Base-by-base conservation (phyloP, 2,797 vertebrate species). In the Otolemur crassicaudatus region DNA sequence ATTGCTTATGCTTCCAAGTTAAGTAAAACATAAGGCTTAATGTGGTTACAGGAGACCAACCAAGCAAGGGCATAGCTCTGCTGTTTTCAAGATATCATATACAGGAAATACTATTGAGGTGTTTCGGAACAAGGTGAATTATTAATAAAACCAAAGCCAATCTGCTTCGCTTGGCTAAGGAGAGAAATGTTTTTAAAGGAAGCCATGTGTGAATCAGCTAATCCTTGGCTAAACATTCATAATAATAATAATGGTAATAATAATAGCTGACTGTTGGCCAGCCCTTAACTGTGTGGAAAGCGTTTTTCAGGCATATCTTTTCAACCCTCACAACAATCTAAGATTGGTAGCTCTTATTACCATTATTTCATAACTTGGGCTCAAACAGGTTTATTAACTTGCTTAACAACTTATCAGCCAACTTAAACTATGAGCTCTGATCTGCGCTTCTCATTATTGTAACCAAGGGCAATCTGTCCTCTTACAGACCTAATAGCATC, bases 161-260 rank as follows among this genome's bases (percentile, higher is more conserved):
- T 88, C 83, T 53, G 43, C 76, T 90, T 92, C 88, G 67, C 34
- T 72, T 96, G 69, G 60, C 40, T 94, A 77, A 25, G 25, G 40
- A 82, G 65, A 96, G 53, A 87, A 95, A 61, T 87, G 37, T 97
- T 97, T 97, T 95, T 75, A 94, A 92, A 87, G 34, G 79, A 77
- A 53, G 87, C 31, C 40, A 46, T 37, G 75, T 77, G 37, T 97
- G 90, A 96, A 87, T 89, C 94, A 94, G 43, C 94, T 96, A 89
- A 92, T 61, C 75, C 88, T 25, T 76, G 72, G 16, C 43, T 83
- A 95, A 72, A 80, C 60, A 40, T 17, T 8, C 49, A 60, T n/a
- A 37, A 92, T 43, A 86, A 69, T 25, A 56, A 63, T 23, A 43
- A 31, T 22, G 53, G 37, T 65, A 70, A 37, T 19, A 87, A 77